Evolutionary conservation across 2,113 vertebrate genomes (phyloP), one percentile per base, ranked within the genome.

Genomic region (Gyps fulvus): DNA sequence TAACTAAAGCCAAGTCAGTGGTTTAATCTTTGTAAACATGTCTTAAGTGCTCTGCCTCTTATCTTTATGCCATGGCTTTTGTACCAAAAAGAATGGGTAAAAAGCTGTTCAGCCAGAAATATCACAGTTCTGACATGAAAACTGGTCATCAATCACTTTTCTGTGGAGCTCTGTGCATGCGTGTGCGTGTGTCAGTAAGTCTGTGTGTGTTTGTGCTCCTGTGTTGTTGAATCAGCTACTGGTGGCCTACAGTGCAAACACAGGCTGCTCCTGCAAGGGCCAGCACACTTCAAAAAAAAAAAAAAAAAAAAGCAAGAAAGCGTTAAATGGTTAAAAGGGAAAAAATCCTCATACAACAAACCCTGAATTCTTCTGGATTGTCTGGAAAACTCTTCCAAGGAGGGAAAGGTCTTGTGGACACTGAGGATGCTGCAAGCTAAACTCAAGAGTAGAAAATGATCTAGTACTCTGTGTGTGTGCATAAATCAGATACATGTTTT

Each of bases 21-120:
- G 93, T 93, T 98, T 97, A 92, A 96, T 97, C 95, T 96, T 95
- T 93, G 95, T 96, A 97, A 97, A 97, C 45, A 95, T 63, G 42
- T 97, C 84, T 97, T 95, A 96, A 97, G 93, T 96, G 81, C 94
- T 95, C 94, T 89, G 86, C 87, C 91, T 97, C 93, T 98, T 98
- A 98, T 98, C 97, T 98, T 92, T 87, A 82, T 92, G 93, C 57
- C 6, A 62, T 69, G 91, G 72, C 49, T 97, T 96, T 97, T 67
- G 59, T 96, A 96, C 19, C 6, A 91, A 87, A 95, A 96, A 96
- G 94, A 94, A 92, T 73, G 73, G 34, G 38, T 90, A 90, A 89
- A 96, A 95, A 95, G 78, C 27, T 59, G 50, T 84, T 88, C 71
- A 54, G 89, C 71, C 84, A 94, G 95, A 96, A 93, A 92, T 95